phyloP scores from a whole-genome alignment of 2,888 invertebrate species.

The Drosophila phalerata region DNA sequence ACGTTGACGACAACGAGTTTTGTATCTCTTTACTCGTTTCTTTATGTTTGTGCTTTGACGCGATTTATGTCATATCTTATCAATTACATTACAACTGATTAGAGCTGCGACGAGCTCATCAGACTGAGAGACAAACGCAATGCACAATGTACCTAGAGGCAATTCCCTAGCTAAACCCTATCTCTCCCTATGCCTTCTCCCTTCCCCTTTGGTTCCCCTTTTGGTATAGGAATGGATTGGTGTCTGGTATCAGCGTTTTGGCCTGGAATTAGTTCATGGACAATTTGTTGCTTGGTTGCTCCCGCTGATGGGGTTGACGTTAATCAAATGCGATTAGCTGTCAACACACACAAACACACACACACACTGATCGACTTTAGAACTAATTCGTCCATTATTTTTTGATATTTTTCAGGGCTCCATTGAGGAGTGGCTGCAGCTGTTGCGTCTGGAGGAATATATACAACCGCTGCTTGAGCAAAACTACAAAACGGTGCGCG shows the following conservation, averaged over 20 bases:
- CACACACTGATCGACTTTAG: slow-evolving; percentile 12
- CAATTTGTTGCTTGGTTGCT: slow-evolving; percentile 69
- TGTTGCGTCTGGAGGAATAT: slow-evolving; percentile 96
- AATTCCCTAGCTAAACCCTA: background rate
- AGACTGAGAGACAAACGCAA: slow-evolving; percentile 22
- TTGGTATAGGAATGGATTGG: background rate
- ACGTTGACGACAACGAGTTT: slow-evolving; percentile 47
- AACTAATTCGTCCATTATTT: background rate
- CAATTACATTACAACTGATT: slow-evolving; percentile 81
- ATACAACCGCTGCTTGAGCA: slow-evolving; percentile 95
- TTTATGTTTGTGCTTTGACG: slow-evolving; percentile 75
- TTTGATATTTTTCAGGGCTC: slow-evolving; percentile 89
- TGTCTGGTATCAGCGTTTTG: slow-evolving; percentile 59
- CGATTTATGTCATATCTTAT: slow-evolving; percentile 82
- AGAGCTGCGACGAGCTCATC: slow-evolving; percentile 70
- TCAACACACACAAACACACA: slow-evolving; percentile 10
- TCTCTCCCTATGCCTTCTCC: background rate
- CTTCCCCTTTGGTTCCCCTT: background rate
- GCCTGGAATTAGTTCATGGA: slow-evolving; percentile 80
- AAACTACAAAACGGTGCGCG: slow-evolving; percentile 96
- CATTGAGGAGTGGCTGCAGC: slow-evolving; percentile 96
- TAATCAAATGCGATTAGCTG: slow-evolving; percentile 69
- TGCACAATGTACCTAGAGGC: slow-evolving; percentile 3
- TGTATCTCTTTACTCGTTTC: slow-evolving; percentile 47
- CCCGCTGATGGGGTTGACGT: slow-evolving; percentile 35